A percentile compares a stretch with the other conserved stretches of the same genome.
Conservation (phyloP, 2,113 vertebrate species). For the Neodon shergylaensis region DNA sequence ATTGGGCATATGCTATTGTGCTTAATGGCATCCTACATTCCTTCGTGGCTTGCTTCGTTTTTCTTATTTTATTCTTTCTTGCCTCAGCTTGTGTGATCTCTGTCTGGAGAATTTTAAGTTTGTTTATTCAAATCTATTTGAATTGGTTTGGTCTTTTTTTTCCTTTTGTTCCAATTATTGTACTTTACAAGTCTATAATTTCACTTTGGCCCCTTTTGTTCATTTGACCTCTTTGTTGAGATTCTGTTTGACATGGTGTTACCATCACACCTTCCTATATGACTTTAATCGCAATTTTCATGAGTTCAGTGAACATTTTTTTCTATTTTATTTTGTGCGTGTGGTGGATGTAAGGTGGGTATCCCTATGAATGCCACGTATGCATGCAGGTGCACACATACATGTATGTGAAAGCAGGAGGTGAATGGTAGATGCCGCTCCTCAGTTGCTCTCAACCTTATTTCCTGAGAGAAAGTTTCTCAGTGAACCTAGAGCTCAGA, state of each 20-base stretch:
- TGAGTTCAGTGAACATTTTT: background rate
- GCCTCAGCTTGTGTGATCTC: background rate
- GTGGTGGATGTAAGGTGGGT: background rate
- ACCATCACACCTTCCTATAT: background rate
- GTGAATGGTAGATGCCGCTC: background rate
- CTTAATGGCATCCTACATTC: no score
- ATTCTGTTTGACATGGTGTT: background rate
- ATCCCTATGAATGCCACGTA: background rate
- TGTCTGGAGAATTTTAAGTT: background rate
- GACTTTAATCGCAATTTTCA: background rate
- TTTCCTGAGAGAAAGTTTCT: no score
- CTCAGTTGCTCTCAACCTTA: no score
- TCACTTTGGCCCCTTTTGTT: background rate
- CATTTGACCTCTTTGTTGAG: background rate
- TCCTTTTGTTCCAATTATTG: background rate
- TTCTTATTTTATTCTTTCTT: background rate
- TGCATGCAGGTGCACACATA: background rate
- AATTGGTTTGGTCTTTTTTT: background rate
- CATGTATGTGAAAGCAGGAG: background rate
- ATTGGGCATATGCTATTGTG: no score
- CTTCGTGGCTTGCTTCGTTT: background rate
- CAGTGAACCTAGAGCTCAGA: no score
- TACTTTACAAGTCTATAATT: background rate
- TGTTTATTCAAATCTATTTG: background rate
- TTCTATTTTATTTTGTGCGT: background rate